These are phyloP conservation scores for Aethes cnicana DNA, from an alignment of 2,888 invertebrate species.

Conservation along the genomic window DNA sequence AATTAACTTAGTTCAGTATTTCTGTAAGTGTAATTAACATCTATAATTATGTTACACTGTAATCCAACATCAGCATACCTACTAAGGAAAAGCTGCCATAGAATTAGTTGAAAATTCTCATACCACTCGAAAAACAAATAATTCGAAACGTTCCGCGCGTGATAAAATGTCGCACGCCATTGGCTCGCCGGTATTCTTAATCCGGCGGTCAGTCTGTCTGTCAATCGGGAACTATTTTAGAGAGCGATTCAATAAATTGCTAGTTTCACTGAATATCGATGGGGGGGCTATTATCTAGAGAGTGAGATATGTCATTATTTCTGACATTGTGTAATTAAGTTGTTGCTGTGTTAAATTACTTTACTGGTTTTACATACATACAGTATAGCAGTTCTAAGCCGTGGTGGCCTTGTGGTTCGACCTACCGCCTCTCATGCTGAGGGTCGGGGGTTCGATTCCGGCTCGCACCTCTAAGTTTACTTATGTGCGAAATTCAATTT, in stretches of 20 bases:
- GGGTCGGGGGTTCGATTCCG: too few species aligned
- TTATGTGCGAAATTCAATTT: too few species aligned
- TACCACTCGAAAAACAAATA: conserved; percentile 11
- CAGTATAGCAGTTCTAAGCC: too few species aligned
- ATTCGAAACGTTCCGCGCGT: conserved; percentile 39
- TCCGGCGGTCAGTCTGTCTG: conserved; percentile 45
- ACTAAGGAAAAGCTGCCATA: too few species aligned
- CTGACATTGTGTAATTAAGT: neutral
- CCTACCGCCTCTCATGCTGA: too few species aligned
- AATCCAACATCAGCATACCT: too few species aligned
- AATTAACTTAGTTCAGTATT: too few species aligned
- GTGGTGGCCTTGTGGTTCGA: too few species aligned
- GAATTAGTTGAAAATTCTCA: conserved; percentile 8
- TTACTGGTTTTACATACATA: neutral
- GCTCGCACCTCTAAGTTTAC: too few species aligned
- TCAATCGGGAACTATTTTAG: conserved; percentile 47
- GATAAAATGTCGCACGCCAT: conserved; percentile 49
- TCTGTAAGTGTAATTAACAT: too few species aligned
- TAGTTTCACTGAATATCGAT: conserved; percentile 27
- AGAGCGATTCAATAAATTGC: conserved; percentile 43
- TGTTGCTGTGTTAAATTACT: too few species aligned
- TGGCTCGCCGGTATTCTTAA: conserved; percentile 44
- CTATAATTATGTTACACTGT: too few species aligned
- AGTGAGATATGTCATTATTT: neutral
- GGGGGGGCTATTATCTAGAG: neutral